These are phyloP conservation scores for Solea solea DNA, from an alignment of 2,113 vertebrate genomes.

Conservation along the genomic window DNA sequence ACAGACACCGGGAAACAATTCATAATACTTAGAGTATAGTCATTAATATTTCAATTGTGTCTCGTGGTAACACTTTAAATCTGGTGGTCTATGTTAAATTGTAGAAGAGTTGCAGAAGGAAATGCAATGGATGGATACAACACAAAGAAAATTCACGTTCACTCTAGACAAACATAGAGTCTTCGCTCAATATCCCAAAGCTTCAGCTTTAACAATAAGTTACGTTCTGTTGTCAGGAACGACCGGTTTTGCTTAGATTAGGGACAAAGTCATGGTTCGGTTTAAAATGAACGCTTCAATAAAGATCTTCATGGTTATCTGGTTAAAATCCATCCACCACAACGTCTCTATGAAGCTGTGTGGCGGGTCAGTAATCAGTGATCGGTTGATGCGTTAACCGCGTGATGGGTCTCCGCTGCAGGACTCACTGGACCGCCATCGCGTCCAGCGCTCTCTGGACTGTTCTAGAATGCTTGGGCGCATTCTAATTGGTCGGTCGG, in stretches of 20 bases:
- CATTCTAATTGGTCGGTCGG: conserved; percentile 77
- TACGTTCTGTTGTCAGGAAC: background rate
- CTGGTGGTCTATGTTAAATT: too few relatives aligned
- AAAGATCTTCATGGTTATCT: background rate
- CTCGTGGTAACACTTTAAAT: too few relatives aligned
- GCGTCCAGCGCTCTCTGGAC: conserved; percentile 67
- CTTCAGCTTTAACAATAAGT: too few relatives aligned
- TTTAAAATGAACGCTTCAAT: too few relatives aligned
- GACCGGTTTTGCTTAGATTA: background rate
- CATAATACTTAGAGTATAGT: too few relatives aligned
- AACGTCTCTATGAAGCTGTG: background rate
- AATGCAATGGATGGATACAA: too few relatives aligned
- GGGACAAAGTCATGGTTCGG: background rate
- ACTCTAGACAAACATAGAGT: too few relatives aligned
- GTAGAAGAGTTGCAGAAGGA: too few relatives aligned
- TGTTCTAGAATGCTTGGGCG: conserved; percentile 69
- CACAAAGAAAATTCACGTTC: too few relatives aligned
- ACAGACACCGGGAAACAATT: too few relatives aligned
- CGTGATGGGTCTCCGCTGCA: conserved; percentile 51
- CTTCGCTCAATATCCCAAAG: too few relatives aligned
- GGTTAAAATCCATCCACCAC: background rate
- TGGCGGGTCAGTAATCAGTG: background rate
- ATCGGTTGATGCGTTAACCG: background rate
- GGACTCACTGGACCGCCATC: conserved; percentile 61
- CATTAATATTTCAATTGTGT: too few relatives aligned